These are phyloP conservation scores for Rhopalosiphum nymphaeae DNA, from an alignment of 2,888 invertebrate genomes.

Conservation along the genomic window DNA sequence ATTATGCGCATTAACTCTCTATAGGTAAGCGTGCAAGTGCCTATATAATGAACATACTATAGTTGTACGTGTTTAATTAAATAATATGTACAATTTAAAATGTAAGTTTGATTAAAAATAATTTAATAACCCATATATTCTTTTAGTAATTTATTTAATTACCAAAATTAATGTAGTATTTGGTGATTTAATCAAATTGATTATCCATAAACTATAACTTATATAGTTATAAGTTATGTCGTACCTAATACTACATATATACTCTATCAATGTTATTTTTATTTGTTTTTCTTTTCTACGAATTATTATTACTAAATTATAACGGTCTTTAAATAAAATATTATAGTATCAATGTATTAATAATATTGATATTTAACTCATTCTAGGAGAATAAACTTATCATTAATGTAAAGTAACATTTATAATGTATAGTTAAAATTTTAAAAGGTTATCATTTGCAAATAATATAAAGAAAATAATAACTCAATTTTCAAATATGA, in stretches of 20 bases:
- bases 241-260: background rate
- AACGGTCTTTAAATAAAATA: background rate
- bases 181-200: background rate
- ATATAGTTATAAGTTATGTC: background rate
- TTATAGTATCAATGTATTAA: background rate
- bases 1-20: background rate
- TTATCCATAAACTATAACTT: background rate
- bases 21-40: background rate
- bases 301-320: background rate
- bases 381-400: background rate
- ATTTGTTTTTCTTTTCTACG: background rate
- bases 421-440: background rate
- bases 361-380: background rate
- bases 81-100: background rate
- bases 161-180: background rate
- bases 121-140: background rate
- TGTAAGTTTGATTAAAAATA: background rate
- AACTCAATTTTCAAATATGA: constrained; percentile 32
- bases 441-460: constrained; percentile 12
- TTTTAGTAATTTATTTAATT: background rate
- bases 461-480: background rate
- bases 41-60: background rate
- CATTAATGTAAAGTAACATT: background rate
- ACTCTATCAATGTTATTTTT: background rate
- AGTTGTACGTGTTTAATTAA: background rate